Base-by-base conservation (phyloP, 2,888 invertebrate species). In the Tinea pellionella region DNA sequence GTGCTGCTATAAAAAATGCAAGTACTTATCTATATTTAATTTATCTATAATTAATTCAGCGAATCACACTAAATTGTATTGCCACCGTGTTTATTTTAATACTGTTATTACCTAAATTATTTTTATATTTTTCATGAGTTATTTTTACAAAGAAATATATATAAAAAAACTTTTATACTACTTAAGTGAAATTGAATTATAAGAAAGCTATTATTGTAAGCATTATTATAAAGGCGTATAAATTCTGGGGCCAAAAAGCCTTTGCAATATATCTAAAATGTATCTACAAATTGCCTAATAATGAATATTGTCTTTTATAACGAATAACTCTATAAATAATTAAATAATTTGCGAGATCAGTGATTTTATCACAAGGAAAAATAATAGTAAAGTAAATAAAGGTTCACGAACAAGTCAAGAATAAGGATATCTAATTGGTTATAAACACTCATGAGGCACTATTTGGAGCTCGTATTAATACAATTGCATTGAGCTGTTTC, bases 261-360 rank as follows among this genome's bases (percentile, higher is more conserved):
- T 60, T 61, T 32, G 55, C 63, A 62, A 64, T 62, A 63, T 60
- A 61, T 62, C 62, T 64, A 62, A 62, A 62, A 64, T 63, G 24
- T 59, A 47, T 42, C 32, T 60, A 57, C 55, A 51, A 24, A 61
- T 61, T 63, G 59, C 60, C 62, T 65, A 63, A 61, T 64, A 62
- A 62, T 63, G 62, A 65, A 68, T 68, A 70, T 70, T 70, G 67
- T 69, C 68, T 61, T 64, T 65, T 65, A 64, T 62, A 64, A 64
- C 59, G 64, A 57, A 57, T 57, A 57, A 57, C 32, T 24, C 37
- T n/a, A 16, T 47, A 13, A 41, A 16, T 47, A 13, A 41, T 41
- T 41, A 53, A 53, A 4, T 47, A 47, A 47, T 18, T 12, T 53
- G 13, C 11, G 53, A 53, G 53, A 53, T 53, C 53, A 18, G 53